A percentile compares a stretch with the other conserved stretches of the same genome.
Evolutionary conservation across 2,888 invertebrate genomes (phyloP).

Genomic region (Oligia latruncula): DNA sequence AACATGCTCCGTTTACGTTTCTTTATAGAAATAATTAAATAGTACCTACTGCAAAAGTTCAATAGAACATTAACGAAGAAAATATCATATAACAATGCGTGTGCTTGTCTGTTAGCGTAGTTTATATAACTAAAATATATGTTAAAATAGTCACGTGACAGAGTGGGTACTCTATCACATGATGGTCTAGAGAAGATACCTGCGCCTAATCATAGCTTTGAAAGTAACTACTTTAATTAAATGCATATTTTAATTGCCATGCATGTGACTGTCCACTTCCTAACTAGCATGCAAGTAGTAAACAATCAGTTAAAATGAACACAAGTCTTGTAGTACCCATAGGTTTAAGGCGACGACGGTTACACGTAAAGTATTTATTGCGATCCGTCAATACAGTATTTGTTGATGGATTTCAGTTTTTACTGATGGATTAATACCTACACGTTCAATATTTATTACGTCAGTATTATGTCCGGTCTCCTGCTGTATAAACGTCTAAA

Average conservation of each 20-base stretch:
- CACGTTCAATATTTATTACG: no score
- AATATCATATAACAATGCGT: not conserved
- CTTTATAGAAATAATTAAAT: conserved; percentile 22
- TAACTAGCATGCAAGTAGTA: not conserved
- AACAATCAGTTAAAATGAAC: not conserved
- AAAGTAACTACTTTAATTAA: conserved; percentile 8
- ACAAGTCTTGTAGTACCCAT: not conserved
- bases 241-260: not conserved
- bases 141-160: conserved; percentile 14
- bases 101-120: conserved; percentile 26
- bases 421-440: no score
- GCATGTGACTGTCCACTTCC: not conserved
- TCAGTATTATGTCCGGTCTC: no score
- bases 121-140: conserved; percentile 33
- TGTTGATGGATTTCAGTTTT: no score
- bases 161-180: conserved; percentile 10
- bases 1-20: conserved; percentile 40
- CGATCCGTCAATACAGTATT: no score
- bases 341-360: not conserved
- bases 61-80: not conserved
- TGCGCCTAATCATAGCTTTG: not conserved
- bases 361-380: no score
- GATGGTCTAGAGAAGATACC: conserved; percentile 9
- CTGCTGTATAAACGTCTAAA: no score
- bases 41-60: not conserved